Percentiles rank a stretch among this genome's conserved stretches.
These are phyloP conservation scores for Drosophila insularis DNA, from an alignment of 1,140 invertebrate species.

Conservation along the genomic window DNA sequence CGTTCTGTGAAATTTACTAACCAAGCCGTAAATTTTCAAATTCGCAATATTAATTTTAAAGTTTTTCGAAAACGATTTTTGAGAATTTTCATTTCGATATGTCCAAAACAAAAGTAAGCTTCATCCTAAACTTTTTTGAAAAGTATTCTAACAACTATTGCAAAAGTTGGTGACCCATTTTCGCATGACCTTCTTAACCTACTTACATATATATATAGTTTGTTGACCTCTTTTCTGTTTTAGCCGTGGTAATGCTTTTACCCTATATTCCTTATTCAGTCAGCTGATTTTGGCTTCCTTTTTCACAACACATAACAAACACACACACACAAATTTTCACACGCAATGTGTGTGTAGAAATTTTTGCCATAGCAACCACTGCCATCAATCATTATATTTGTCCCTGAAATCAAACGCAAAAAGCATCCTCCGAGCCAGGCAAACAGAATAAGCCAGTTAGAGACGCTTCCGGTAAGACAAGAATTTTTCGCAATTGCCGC, in stretches of 20 bases:
- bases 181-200: too few species aligned
- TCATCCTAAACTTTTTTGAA: too few species aligned
- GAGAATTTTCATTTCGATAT: too few species aligned
- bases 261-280: conserved; percentile 7
- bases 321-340: conserved; percentile 27
- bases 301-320: background rate
- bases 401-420: conserved; percentile 82
- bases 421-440: conserved; percentile 72
- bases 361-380: conserved; percentile 68
- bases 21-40: too few species aligned
- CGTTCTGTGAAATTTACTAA: too few species aligned
- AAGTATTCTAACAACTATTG: too few species aligned
- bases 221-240: too few species aligned
- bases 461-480: conserved; percentile 48
- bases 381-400: conserved; percentile 80
- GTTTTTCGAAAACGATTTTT: too few species aligned
- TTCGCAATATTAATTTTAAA: too few species aligned
- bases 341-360: conserved; percentile 33
- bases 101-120: too few species aligned
- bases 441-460: conserved; percentile 51
- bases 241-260: background rate
- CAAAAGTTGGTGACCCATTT: too few species aligned
- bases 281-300: conserved; percentile 29
- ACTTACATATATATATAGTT: too few species aligned
- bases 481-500: background rate